phyloP scores from a whole-genome alignment of 2,888 invertebrate species.

The Cosmia trapezina region DNA sequence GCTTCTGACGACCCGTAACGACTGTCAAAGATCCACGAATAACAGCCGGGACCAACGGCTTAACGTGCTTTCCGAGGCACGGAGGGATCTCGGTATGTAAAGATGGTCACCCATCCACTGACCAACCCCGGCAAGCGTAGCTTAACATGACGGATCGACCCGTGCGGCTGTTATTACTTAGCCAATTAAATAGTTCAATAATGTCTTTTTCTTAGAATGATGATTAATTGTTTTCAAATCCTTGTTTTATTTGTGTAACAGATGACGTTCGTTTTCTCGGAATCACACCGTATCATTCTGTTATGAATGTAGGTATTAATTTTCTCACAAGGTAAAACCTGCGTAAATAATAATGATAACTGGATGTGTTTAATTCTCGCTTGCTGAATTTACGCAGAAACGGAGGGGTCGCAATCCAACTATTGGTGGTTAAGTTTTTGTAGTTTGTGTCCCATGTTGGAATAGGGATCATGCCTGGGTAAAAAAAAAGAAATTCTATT shows the following conservation, averaged over 20 bases:
- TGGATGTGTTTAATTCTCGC: not conserved
- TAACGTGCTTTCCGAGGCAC: too few species aligned
- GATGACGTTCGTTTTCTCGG: slow-evolving; percentile 51
- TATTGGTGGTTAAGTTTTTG: not conserved
- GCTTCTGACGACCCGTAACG: too few species aligned
- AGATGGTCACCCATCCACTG: too few species aligned
- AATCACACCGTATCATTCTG: slow-evolving; percentile 32
- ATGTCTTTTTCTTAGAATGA: slow-evolving; percentile 31
- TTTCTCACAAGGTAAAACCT: slow-evolving; percentile 41
- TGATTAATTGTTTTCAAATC: slow-evolving; percentile 51
- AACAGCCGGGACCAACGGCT: too few species aligned
- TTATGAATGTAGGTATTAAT: slow-evolving; percentile 29
- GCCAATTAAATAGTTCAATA: slow-evolving; percentile 25
- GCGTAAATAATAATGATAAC: slow-evolving; percentile 15
- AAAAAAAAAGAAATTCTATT: too few species aligned
- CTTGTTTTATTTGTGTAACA: slow-evolving; percentile 54
- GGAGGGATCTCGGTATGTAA: too few species aligned
- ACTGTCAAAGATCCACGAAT: too few species aligned
- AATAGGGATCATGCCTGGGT: too few species aligned
- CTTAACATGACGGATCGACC: too few species aligned
- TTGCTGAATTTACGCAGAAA: not conserved
- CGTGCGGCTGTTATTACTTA: too few species aligned
- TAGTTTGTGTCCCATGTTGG: not conserved
- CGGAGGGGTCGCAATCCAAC: not conserved
- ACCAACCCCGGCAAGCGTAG: too few species aligned